Percentiles rank a stretch among this genome's conserved stretches.
phyloP scores from a whole-genome alignment of 2,888 invertebrate genomes.

The Trilocha varians region DNA sequence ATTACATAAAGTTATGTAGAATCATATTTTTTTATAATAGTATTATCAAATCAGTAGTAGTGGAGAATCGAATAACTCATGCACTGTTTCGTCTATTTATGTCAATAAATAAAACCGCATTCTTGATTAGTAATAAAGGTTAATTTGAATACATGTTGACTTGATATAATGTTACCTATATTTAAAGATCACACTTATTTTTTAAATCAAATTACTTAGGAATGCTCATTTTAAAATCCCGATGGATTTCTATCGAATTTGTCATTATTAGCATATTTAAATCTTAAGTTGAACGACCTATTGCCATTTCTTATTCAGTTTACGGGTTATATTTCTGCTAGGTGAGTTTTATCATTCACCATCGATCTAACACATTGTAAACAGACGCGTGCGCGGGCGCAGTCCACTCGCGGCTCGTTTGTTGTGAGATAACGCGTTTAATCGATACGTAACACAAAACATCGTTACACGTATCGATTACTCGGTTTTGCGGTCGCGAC shows the following conservation, averaged over 20 bases:
- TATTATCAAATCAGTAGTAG: too few relatives aligned
- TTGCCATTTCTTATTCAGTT: conserved; percentile 6
- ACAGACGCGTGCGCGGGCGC: conserved; percentile 39
- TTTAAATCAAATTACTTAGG: too few relatives aligned
- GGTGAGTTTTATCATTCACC: conserved; percentile 25
- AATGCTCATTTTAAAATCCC: neutral
- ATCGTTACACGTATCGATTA: conserved; percentile 5
- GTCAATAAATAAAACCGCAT: too few relatives aligned
- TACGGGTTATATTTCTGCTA: neutral
- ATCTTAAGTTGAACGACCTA: neutral
- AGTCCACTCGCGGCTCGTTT: conserved; percentile 51
- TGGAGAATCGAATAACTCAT: too few relatives aligned
- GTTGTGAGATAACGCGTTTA: conserved; percentile 28
- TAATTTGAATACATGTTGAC: too few relatives aligned
- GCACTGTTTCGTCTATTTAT: too few relatives aligned
- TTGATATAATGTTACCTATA: too few relatives aligned
- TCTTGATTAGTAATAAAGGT: too few relatives aligned
- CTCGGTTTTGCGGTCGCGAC: neutral
- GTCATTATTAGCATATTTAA: neutral
- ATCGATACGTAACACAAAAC: neutral
- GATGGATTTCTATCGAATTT: neutral
- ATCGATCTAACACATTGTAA: conserved; percentile 37
- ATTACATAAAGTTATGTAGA: too few relatives aligned
- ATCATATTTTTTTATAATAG: too few relatives aligned
- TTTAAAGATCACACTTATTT: too few relatives aligned